phyloP scores from a whole-genome alignment of 2,888 invertebrate genomes.

The Philaethria dido region DNA sequence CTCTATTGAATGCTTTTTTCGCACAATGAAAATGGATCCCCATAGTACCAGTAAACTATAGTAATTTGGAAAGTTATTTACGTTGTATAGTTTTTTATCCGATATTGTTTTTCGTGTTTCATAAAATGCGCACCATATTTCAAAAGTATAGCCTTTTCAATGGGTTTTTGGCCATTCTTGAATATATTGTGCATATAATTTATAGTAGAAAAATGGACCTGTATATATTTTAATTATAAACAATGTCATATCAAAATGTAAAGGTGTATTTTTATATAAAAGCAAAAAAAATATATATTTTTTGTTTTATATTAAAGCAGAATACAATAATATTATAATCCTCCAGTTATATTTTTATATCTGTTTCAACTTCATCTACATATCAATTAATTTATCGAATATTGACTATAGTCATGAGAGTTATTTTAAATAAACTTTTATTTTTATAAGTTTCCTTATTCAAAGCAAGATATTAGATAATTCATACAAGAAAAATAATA shows the following conservation, averaged over 20 bases:
- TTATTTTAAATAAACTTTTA: too few species aligned
- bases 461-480: too few species aligned
- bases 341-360: too few species aligned
- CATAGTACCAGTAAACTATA: slow-evolving; percentile 35
- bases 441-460: too few species aligned
- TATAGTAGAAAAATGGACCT: slow-evolving; percentile 8
- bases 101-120: slow-evolving; percentile 25
- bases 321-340: too few species aligned
- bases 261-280: too few species aligned
- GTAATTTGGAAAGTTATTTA: slow-evolving; percentile 33
- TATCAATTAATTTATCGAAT: too few species aligned
- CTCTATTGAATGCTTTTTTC: slow-evolving; percentile 36
- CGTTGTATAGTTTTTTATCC: slow-evolving; percentile 18
- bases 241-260: neutral
- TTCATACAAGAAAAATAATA: too few species aligned
- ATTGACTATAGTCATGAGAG: too few species aligned
- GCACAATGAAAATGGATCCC: slow-evolving; percentile 39
- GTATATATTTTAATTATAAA: neutral
- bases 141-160: slow-evolving; percentile 5
- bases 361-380: too few species aligned
- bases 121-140: slow-evolving; percentile 16
- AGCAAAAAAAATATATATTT: too few species aligned
- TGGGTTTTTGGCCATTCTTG: slow-evolving; percentile 15
- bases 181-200: slow-evolving; percentile 8
- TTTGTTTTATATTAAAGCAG: too few species aligned